Evolutionary conservation across 2,888 invertebrate species (phyloP).

Genomic region (Thumatha senex): DNA sequence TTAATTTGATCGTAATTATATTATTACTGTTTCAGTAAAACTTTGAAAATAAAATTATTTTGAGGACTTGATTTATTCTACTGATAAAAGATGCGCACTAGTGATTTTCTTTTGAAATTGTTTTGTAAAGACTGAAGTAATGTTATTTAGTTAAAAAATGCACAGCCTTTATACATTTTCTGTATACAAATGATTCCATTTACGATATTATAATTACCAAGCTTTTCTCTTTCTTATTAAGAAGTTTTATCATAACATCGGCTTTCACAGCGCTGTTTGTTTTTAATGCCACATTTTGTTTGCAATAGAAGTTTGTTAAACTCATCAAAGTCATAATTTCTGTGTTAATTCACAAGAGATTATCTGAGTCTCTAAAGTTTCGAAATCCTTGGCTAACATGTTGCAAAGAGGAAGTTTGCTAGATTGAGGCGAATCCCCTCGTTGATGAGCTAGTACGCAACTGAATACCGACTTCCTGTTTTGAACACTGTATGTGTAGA

Average conservation of each 20-base stretch:
- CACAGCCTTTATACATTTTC: conserved; percentile 36
- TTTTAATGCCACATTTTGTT: conserved; percentile 25
- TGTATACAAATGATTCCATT: conserved; percentile 33
- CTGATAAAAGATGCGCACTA: conserved; percentile 3
- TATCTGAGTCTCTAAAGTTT: conserved; percentile 62
- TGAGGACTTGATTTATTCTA: conserved; percentile 8
- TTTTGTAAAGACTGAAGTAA: conserved; percentile 3
- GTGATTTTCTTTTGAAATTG: conserved; percentile 17
- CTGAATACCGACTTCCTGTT: conserved; percentile 53
- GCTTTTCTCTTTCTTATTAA: conserved; percentile 28
- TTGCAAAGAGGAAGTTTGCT: conserved; percentile 64
- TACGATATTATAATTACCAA: conserved; percentile 35
- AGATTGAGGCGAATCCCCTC: conserved; percentile 61
- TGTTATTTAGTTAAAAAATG: conserved; percentile 13
- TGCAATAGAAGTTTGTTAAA: conserved; percentile 41
- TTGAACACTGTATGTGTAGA: conserved; percentile 42
- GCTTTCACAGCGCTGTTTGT: conserved; percentile 23
- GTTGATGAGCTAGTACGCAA: conserved; percentile 57
- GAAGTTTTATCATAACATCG: conserved; percentile 31
- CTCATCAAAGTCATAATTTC: conserved; percentile 54
- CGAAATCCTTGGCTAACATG: conserved; percentile 61
- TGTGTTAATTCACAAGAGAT: conserved; percentile 56
- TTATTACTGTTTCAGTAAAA: no score
- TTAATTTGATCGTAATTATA: no score
- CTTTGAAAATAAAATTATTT: background rate